Percentiles rank a stretch among this genome's conserved stretches.
Conservation (phyloP, 2,113 vertebrate genomes). For the Calypte anna region DNA sequence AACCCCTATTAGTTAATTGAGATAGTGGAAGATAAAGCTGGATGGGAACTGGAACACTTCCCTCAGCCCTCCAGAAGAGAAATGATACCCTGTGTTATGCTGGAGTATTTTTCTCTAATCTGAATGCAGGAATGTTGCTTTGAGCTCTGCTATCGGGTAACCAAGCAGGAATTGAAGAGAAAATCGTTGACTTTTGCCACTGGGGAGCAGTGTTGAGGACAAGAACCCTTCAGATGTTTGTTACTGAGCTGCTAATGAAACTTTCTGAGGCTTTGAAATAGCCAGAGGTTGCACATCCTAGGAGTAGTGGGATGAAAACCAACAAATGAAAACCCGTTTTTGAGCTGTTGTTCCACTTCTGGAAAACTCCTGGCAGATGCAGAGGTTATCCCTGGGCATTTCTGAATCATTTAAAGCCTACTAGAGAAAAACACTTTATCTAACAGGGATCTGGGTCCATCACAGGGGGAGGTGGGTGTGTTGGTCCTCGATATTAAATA, state of each 20-base stretch:
- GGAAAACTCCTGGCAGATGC: background rate
- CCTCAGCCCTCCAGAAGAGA: background rate
- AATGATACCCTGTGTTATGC: background rate
- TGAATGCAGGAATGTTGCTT: background rate
- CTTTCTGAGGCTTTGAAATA: background rate
- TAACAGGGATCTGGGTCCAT: rapidly evolving
- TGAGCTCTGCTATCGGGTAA: background rate
- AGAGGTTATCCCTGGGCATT: background rate
- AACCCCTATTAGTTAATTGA: background rate
- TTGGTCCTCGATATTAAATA: rapidly evolving
- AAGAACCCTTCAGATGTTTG: background rate
- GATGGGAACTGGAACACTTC: background rate
- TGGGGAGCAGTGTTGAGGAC: background rate
- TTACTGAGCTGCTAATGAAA: background rate
- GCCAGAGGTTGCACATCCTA: background rate
- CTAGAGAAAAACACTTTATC: background rate
- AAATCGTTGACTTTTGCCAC: background rate
- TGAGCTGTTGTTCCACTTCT: rapidly evolving
- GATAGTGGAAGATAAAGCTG: background rate
- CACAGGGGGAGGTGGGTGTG: background rate
- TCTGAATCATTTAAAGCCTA: background rate
- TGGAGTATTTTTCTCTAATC: background rate
- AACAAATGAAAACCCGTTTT: background rate
- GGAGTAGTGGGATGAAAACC: background rate
- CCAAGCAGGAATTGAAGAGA: background rate